A percentile compares a stretch with the other conserved stretches of the same genome.
phyloP scores from a whole-genome alignment of 2,888 invertebrate genomes.

The Baronia brevicornis region DNA sequence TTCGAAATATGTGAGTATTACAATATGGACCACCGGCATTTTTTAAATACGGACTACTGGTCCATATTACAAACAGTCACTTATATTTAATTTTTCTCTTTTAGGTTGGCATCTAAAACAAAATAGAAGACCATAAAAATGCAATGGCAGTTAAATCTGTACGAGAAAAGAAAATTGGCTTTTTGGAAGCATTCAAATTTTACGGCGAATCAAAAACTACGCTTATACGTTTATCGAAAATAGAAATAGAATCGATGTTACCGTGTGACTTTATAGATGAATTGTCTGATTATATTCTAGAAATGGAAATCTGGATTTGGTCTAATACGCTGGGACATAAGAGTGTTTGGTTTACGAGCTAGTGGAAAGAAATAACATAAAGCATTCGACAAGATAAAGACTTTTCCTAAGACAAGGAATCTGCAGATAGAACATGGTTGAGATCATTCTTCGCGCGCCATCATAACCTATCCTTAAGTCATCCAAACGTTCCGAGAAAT shows the following conservation, averaged over 20 bases:
- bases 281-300: conserved; percentile 11
- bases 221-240: conserved; percentile 14
- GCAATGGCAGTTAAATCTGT: conserved; percentile 10
- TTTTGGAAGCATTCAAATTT: conserved; percentile 13
- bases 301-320: conserved; percentile 10
- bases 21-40: too few species aligned
- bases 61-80: too few species aligned
- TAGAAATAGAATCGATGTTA: conserved; percentile 12
- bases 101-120: too few species aligned
- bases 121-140: too few species aligned
- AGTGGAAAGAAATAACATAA: conserved; percentile 9
- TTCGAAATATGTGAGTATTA: too few species aligned
- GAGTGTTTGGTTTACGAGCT: conserved; percentile 10
- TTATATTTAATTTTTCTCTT: too few species aligned
- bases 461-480: conserved; percentile 13
- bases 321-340: conserved; percentile 7
- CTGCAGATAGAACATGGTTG: conserved; percentile 9
- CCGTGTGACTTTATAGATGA: conserved; percentile 12
- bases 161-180: conserved; percentile 14
- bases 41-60: too few species aligned
- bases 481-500: too few species aligned
- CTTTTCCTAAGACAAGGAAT: conserved; percentile 12
- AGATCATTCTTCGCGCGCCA: conserved; percentile 9
- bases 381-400: too few species aligned
- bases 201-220: conserved; percentile 13